Base-by-base conservation (phyloP, 1,140 invertebrate genomes). In the Musca domestica region DNA sequence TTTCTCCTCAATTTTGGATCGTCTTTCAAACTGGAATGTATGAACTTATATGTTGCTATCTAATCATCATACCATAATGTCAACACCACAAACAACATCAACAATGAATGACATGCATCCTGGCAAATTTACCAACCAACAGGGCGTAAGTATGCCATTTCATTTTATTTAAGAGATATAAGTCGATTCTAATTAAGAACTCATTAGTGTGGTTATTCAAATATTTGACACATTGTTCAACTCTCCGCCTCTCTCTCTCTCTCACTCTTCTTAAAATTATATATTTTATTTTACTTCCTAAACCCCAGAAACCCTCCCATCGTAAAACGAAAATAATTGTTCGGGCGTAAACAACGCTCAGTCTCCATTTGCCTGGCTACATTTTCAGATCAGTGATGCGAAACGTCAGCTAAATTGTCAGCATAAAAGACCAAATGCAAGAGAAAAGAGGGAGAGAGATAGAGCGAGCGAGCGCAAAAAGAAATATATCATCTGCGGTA, bases 101-200 rank as follows among this genome's bases (percentile, higher is more conserved):
- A 46, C 12, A 64, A 27, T 30, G 10, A n/a, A n/a, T 10, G 25
- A 66, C 22, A 25, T 15, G 6, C 9, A 52, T 23, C 5, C 49
- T 19, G 22, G 2, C 22, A 52, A 52, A 52, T 52, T 6, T 10
- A 41, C 34, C 34, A 41, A 52, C 22, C 20, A 49, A 68, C 47
- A 68, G 67, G 67, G 67, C 34, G 67, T 68, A 68, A 68, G 67
- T 68, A 64, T 48, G 34, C 25, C 23, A 34, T 46, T 34, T 41
- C 7, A 12, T 64, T 48, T 41, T 30, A 4, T 64, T 63, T 68
- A 7, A 41, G n/a, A 64, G 25, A 58, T 64, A 68, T 64, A 49
- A 63, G 52, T 54, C 63, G 25, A 41, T 15, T 34, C 27, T 61
- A 61, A 61, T 61, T 61, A 61, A 61, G 56, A 61, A 61, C 56